A percentile compares a stretch with the other conserved stretches of the same genome.
phyloP scores from a whole-genome alignment of 2,113 vertebrate genomes.

The Tapirus terrestris region DNA sequence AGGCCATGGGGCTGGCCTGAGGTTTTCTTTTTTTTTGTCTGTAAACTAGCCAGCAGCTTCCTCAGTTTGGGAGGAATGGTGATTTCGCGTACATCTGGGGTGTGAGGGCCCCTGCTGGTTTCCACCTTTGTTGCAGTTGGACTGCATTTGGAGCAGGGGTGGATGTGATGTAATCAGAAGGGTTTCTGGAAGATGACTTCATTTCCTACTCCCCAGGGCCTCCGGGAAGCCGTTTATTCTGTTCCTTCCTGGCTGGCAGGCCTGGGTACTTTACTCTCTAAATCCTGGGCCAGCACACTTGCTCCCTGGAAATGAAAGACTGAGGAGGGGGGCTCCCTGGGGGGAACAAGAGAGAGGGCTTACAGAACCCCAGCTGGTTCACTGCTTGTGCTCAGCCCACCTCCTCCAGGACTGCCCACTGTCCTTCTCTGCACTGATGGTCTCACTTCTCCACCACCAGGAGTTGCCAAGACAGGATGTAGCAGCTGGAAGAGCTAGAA shows the following conservation, averaged over 20 bases:
- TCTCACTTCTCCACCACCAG: fast-evolving
- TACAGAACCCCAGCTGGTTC: fast-evolving
- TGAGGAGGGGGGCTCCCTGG: too few species aligned
- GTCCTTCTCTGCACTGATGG: fast-evolving
- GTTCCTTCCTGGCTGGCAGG: not conserved
- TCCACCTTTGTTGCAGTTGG: not conserved
- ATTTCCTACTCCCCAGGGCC: not conserved
- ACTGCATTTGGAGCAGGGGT: too few species aligned
- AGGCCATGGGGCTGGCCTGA: too few species aligned
- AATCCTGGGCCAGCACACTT: too few species aligned
- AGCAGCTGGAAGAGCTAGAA: fast-evolving
- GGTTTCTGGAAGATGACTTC: not conserved
- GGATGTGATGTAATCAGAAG: not conserved
- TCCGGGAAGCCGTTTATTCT: too few species aligned
- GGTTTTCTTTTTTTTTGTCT: not conserved
- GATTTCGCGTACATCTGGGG: not conserved
- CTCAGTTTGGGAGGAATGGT: not conserved
- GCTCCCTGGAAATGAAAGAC: not conserved
- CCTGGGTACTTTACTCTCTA: too few species aligned
- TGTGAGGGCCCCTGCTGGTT: fast-evolving
- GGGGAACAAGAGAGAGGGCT: too few species aligned
- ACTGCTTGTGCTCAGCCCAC: fast-evolving
- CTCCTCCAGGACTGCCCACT: fast-evolving
- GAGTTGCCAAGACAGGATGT: fast-evolving
- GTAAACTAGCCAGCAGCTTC: not conserved